Percentiles rank a stretch among this genome's conserved stretches.
These are phyloP conservation scores for Sphenodon punctatus DNA, from an alignment of 2,797 vertebrate genomes.

Conservation along the genomic window DNA sequence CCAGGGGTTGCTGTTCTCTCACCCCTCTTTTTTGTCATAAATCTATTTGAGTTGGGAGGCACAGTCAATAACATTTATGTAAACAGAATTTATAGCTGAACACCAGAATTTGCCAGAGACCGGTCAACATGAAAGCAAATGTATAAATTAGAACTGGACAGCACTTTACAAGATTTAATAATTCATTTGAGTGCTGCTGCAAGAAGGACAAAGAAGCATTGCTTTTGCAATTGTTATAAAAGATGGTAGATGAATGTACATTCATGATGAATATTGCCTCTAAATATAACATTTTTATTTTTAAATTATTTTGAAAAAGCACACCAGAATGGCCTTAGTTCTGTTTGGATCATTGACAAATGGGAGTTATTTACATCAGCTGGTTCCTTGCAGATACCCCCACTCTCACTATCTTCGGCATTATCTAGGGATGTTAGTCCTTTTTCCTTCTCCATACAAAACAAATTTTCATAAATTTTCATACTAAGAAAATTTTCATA, in stretches of 20 bases:
- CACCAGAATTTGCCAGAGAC: constrained; percentile 39
- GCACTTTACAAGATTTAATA: constrained; percentile 46
- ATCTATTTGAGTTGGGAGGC: constrained; percentile 29
- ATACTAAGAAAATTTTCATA: constrained; percentile 40
- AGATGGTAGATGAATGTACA: constrained; percentile 23
- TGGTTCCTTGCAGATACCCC: background rate
- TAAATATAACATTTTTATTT: constrained; percentile 71
- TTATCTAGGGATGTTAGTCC: background rate
- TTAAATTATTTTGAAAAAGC: constrained; percentile 63
- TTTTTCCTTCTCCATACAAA: constrained; percentile 51
- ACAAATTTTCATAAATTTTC: constrained; percentile 38
- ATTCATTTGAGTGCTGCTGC: constrained; percentile 55
- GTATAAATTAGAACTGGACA: constrained; percentile 50
- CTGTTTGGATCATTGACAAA: constrained; percentile 44
- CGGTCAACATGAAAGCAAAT: constrained; percentile 48
- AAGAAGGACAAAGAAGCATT: constrained; percentile 49
- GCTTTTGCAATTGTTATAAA: constrained; percentile 33
- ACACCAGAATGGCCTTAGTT: constrained; percentile 60
- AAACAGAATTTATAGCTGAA: constrained; percentile 48
- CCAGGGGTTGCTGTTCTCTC: constrained; percentile 16
- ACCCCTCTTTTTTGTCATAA: constrained; percentile 48
- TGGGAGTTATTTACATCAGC: constrained; percentile 27
- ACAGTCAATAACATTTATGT: constrained; percentile 31
- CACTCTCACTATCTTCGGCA: background rate
- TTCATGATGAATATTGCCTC: constrained; percentile 52